phyloP scores from a whole-genome alignment of 2,797 vertebrate species.

The Chelon labrosus region DNA sequence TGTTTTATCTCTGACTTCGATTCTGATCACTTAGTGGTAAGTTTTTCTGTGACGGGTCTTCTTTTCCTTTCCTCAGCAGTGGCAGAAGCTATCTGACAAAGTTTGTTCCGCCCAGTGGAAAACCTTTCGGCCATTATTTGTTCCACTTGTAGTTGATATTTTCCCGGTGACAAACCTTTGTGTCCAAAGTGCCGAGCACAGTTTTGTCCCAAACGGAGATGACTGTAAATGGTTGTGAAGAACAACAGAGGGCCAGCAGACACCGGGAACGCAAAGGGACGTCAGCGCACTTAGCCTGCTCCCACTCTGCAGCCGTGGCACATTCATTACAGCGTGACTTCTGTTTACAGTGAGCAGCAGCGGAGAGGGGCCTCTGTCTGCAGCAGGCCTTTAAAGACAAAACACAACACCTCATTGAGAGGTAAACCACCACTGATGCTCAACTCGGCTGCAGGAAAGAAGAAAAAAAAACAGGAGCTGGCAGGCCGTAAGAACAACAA shows the following conservation, averaged over 20 bases:
- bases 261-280: constrained; percentile 38
- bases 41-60: background rate
- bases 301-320: constrained; percentile 41
- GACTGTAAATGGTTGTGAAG: constrained; percentile 71
- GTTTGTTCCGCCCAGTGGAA: background rate
- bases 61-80: background rate
- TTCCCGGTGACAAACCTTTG: constrained; percentile 9
- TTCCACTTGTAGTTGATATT: constrained; percentile 10
- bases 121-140: background rate
- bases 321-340: constrained; percentile 57
- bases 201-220: constrained; percentile 47
- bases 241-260: constrained; percentile 35
- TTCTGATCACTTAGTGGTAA: background rate
- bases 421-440: constrained; percentile 40
- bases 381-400: constrained; percentile 70
- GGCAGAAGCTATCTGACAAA: background rate
- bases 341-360: constrained; percentile 69
- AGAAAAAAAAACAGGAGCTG: constrained; percentile 23
- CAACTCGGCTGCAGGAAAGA: constrained; percentile 45
- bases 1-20: background rate
- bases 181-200: constrained; percentile 7
- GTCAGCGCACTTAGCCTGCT: constrained; percentile 60
- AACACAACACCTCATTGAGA: constrained; percentile 58
- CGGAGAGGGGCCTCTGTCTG: constrained; percentile 46
- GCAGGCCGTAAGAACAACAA: constrained; percentile 48